These are phyloP conservation scores for Achlya flavicornis DNA, from an alignment of 2,888 invertebrate species.

Conservation along the genomic window DNA sequence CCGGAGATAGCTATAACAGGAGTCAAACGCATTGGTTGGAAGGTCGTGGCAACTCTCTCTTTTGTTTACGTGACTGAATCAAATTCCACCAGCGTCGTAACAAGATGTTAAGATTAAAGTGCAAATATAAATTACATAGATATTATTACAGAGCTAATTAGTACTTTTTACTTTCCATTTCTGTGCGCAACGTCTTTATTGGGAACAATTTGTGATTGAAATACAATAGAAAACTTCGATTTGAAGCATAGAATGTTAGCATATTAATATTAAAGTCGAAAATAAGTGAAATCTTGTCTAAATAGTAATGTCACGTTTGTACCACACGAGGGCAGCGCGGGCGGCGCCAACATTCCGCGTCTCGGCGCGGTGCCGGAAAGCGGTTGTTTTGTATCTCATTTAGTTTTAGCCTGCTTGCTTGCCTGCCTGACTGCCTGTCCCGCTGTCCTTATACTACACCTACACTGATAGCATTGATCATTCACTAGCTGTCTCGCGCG, in stretches of 20 bases:
- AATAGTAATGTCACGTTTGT: neutral
- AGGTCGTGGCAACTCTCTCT: neutral
- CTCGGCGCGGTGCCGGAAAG: conserved; percentile 2
- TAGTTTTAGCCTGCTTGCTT: neutral
- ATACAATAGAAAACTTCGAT: too few species aligned
- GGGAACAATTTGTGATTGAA: neutral
- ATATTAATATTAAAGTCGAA: too few species aligned
- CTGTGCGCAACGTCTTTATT: neutral
- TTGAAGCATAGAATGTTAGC: too few species aligned
- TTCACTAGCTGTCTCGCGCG: too few species aligned
- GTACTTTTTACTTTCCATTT: neutral
- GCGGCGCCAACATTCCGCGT: conserved; percentile 41
- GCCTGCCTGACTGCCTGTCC: neutral
- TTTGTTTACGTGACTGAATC: neutral
- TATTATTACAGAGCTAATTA: neutral
- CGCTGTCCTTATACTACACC: neutral
- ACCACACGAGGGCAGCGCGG: neutral
- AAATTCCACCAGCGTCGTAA: neutral
- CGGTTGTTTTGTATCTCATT: neutral
- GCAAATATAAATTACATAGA: neutral
- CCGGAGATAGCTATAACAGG: conserved; percentile 1
- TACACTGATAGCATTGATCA: neutral
- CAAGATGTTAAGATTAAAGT: neutral
- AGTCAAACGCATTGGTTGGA: neutral
- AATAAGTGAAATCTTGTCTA: too few species aligned